These are phyloP conservation scores for Enteromius trimaculatus DNA, from an alignment of 2,797 vertebrate species.

Conservation along the genomic window DNA sequence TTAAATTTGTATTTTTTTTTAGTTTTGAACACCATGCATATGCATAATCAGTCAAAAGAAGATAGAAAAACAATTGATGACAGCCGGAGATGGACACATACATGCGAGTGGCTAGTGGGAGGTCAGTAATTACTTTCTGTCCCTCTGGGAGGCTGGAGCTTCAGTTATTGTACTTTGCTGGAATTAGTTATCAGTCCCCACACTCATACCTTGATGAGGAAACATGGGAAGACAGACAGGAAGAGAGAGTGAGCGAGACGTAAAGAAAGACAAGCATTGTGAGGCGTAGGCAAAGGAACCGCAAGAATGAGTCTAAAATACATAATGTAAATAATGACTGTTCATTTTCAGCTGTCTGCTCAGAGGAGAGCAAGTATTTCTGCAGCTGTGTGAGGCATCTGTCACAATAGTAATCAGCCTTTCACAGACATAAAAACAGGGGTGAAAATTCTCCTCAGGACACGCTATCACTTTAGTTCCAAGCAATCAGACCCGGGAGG, in stretches of 20 bases:
- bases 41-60: conserved; percentile 19
- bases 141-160: conserved; percentile 17
- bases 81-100: conserved; percentile 10
- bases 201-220: conserved; percentile 16
- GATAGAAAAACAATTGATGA: conserved; percentile 4
- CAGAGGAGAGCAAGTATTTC: neutral
- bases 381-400: conserved; percentile 39
- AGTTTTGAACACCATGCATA: neutral
- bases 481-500: conserved; percentile 22
- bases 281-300: neutral
- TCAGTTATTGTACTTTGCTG: conserved; percentile 27
- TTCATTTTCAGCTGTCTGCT: conserved; percentile 45
- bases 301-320: conserved; percentile 32
- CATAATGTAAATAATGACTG: conserved; percentile 36
- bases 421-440: conserved; percentile 33
- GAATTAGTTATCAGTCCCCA: conserved; percentile 34
- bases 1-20: neutral
- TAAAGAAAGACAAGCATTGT: neutral
- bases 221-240: conserved; percentile 5
- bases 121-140: conserved; percentile 48
- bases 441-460: conserved; percentile 35
- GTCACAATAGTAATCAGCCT: conserved; percentile 44
- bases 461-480: conserved; percentile 11
- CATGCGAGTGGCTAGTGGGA: conserved; percentile 14
- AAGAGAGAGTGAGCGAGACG: neutral